Percentiles rank a stretch among this genome's conserved stretches.
Evolutionary conservation across 2,888 invertebrate species (phyloP).

Genomic region (Phaonia tiefii): DNA sequence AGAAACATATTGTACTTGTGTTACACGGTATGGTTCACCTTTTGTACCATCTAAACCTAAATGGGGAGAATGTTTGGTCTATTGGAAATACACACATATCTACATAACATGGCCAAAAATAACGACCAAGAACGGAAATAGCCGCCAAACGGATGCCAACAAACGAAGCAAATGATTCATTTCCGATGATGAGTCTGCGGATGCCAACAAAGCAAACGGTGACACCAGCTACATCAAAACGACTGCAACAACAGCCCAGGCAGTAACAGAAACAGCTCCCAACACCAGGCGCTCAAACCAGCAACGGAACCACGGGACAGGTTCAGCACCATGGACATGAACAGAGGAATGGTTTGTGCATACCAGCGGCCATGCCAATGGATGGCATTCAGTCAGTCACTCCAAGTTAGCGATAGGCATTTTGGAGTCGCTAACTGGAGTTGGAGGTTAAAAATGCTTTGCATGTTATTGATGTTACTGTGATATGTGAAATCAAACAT

Average conservation of each 20-base stretch:
- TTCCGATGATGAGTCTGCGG: conserved; percentile 78
- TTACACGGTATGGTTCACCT: conserved; percentile 5
- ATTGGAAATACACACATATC: conserved; percentile 27
- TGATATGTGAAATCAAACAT: conserved; percentile 65
- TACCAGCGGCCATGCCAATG: conserved; percentile 4
- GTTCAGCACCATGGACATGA: conserved; percentile 1
- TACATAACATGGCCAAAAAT: conserved; percentile 65
- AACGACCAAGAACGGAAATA: conserved; percentile 77
- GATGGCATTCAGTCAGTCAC: background rate
- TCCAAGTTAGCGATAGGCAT: background rate
- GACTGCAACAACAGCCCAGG: conserved; percentile 12
- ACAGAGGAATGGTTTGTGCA: conserved; percentile 9
- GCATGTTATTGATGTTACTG: conserved; percentile 62
- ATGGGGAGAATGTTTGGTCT: conserved; percentile 19
- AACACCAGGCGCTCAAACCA: too few relatives aligned
- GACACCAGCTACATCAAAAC: conserved; percentile 38
- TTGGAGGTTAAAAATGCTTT: conserved; percentile 38
- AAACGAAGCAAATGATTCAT: conserved; percentile 80
- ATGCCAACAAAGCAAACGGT: conserved; percentile 67
- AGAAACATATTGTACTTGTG: background rate
- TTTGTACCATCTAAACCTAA: conserved; percentile 23
- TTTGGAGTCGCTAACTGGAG: conserved; percentile 1
- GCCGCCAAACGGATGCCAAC: conserved; percentile 79
- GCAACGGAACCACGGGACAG: conserved; percentile 28
- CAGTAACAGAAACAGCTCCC: background rate